A percentile compares a stretch with the other conserved stretches of the same genome.
Evolutionary conservation across 2,797 vertebrate genomes (phyloP).

Genomic region (Sebastes ruberrimus): DNA sequence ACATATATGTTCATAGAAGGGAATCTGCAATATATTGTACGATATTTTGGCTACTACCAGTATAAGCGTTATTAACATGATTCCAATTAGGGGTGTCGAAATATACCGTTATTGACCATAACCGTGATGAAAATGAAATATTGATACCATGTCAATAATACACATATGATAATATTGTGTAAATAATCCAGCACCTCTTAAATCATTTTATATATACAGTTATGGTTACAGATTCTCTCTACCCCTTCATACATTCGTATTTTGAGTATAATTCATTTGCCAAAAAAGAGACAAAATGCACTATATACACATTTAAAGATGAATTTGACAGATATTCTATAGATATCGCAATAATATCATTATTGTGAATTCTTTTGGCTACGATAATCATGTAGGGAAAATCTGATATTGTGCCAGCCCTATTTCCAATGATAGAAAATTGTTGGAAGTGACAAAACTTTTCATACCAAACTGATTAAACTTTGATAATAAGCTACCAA

Average conservation of each 20-base stretch:
- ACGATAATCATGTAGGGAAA: background rate
- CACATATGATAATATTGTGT: no score
- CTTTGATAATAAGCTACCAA: background rate
- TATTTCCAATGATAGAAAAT: background rate
- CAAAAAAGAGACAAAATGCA: no score
- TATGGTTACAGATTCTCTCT: no score
- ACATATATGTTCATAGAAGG: background rate
- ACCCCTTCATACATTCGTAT: no score
- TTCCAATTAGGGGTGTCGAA: background rate
- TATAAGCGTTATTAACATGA: background rate
- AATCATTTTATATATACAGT: no score
- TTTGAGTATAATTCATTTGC: no score
- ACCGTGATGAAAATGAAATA: background rate
- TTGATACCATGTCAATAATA: no score
- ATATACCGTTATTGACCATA: rapidly evolving
- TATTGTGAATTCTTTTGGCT: background rate
- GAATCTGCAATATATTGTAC: background rate
- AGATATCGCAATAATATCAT: background rate
- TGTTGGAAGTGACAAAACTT: background rate
- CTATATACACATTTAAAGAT: no score
- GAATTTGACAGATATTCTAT: background rate
- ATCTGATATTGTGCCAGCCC: background rate
- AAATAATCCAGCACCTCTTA: no score
- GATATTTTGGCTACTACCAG: background rate
- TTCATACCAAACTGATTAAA: background rate